Evolutionary conservation across 1,140 invertebrate species (phyloP).

Genomic region (Papilio polyxenes): DNA sequence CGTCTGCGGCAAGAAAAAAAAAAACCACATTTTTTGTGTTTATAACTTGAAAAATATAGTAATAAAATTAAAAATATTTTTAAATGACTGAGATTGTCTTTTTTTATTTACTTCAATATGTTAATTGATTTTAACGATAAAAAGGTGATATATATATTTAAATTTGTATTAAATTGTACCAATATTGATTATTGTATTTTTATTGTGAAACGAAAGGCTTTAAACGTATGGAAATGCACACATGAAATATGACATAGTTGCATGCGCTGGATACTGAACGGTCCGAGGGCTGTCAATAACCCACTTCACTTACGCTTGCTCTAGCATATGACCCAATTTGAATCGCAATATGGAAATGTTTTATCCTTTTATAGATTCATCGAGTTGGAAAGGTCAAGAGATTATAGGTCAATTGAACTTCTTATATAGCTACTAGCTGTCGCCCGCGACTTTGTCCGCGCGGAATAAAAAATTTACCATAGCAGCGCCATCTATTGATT

Average conservation of each 20-base stretch:
- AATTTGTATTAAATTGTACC: no score
- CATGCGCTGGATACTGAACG: background rate
- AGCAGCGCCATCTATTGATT: no score
- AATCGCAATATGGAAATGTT: background rate
- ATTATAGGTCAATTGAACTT: background rate
- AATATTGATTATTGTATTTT: background rate
- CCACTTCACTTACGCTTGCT: conserved; percentile 3
- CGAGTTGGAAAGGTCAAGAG: background rate
- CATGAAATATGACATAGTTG: background rate
- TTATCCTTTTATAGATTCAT: conserved; percentile 22
- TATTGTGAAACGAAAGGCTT: background rate
- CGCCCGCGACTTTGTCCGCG: no score
- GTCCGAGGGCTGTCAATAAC: background rate
- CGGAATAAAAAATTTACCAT: no score
- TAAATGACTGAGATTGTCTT: no score
- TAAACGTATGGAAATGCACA: background rate
- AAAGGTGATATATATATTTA: background rate
- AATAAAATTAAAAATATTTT: no score
- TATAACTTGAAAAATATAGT: no score
- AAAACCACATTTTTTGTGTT: no score
- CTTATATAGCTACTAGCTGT: background rate
- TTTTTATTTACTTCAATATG: no score
- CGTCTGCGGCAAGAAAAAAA: no score
- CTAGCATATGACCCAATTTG: background rate
- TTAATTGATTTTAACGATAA: no score